phyloP scores from a whole-genome alignment of 2,797 vertebrate species.

The Margarornis squamiger region DNA sequence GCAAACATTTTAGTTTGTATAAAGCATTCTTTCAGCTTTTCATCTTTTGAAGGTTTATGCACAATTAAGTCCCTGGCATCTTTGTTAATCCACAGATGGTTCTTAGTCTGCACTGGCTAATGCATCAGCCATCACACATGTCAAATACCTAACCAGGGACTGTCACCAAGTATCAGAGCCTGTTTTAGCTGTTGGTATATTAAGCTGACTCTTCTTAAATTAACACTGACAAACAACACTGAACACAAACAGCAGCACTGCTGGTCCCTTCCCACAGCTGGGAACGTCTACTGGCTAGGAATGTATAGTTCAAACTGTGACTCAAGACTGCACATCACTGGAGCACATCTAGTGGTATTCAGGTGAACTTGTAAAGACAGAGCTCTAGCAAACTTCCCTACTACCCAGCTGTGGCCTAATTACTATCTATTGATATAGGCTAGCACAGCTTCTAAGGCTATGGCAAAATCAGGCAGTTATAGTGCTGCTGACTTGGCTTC shows the following conservation, averaged over 20 bases:
- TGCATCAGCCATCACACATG: background rate
- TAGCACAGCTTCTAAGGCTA: background rate
- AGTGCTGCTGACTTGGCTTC: background rate
- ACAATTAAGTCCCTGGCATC: slow-evolving; percentile 38
- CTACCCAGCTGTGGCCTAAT: background rate
- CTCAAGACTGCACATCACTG: background rate
- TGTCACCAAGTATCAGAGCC: background rate
- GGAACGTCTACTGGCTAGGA: background rate
- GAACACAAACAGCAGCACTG: background rate
- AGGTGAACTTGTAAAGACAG: background rate
- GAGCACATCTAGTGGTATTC: background rate
- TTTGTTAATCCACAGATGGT: slow-evolving; percentile 22
- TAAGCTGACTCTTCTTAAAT: background rate
- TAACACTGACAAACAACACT: background rate
- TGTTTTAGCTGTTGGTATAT: background rate
- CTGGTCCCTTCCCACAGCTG: background rate
- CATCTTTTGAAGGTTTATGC: slow-evolving; percentile 52
- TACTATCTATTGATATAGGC: background rate
- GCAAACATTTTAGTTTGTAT: slow-evolving; percentile 24
- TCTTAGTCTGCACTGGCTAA: slow-evolving; percentile 2
- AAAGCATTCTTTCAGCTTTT: slow-evolving; percentile 50
- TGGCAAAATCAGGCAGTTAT: background rate
- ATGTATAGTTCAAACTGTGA: background rate
- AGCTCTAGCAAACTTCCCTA: background rate
- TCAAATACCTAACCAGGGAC: background rate